Evolutionary conservation across 2,113 vertebrate species (phyloP).

Genomic region (Chlamydotis undulata): DNA sequence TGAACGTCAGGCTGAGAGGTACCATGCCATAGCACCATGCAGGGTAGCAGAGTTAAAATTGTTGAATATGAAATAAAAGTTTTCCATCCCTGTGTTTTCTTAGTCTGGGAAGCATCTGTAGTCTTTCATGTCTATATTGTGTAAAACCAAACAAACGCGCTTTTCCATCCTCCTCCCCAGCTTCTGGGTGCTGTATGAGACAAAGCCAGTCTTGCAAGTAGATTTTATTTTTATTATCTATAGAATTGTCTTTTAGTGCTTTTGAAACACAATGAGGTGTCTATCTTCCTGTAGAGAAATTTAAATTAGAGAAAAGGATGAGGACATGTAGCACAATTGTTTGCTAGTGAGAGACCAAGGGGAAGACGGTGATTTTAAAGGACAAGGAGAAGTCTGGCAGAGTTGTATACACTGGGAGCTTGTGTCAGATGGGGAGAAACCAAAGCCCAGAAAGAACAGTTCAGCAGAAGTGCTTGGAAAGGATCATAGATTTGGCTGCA

Average conservation of each 20-base stretch:
- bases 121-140: not conserved
- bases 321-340: not conserved
- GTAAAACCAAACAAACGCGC: not conserved
- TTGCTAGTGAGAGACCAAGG: not conserved
- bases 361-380: not conserved
- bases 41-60: not conserved
- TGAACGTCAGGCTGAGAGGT: not conserved
- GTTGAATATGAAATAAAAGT: not conserved
- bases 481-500: not conserved
- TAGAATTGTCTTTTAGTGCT: not conserved
- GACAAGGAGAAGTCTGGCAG: not conserved
- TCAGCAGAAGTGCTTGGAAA: not conserved
- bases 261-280: not conserved
- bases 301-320: not conserved
- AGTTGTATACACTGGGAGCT: not conserved
- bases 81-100: not conserved
- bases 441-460: not conserved
- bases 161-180: accelerated
- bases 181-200: not conserved
- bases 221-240: not conserved
- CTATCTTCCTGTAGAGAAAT: not conserved
- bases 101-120: not conserved
- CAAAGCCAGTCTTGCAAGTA: not conserved
- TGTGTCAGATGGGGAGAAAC: not conserved
- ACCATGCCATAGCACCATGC: not conserved